phyloP scores from a whole-genome alignment of 2,888 invertebrate species.

The Mythimna pallens region DNA sequence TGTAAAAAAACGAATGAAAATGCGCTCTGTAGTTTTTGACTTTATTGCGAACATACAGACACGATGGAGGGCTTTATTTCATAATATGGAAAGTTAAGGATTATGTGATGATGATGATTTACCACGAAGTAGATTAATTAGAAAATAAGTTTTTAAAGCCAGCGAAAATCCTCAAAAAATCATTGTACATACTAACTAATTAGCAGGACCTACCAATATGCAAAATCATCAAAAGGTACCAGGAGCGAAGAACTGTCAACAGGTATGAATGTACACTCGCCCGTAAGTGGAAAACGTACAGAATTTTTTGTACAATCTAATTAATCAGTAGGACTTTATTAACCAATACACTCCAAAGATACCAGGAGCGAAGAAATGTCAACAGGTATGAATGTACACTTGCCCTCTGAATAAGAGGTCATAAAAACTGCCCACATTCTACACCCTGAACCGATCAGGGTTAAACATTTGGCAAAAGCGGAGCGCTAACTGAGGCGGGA shows the following conservation, averaged over 20 bases:
- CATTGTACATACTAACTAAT: neutral
- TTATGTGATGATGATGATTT: too few species aligned
- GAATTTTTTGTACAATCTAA: too few species aligned
- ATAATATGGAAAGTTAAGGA: too few species aligned
- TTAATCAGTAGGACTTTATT: too few species aligned
- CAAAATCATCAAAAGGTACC: slow-evolving; percentile 4
- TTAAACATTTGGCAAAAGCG: slow-evolving; percentile 74
- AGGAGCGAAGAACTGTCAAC: slow-evolving; percentile 17
- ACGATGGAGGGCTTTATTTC: too few species aligned
- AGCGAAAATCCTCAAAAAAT: neutral
- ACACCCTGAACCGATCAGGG: slow-evolving; percentile 69
- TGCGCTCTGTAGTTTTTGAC: too few species aligned
- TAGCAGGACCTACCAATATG: neutral
- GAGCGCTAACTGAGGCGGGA: slow-evolving; percentile 62
- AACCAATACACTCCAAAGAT: neutral
- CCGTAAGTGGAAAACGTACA: neutral
- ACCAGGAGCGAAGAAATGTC: slow-evolving; percentile 25
- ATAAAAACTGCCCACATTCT: slow-evolving; percentile 39
- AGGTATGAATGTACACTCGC: slow-evolving; percentile 1
- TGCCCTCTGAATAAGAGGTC: slow-evolving; percentile 30
- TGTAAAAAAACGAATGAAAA: too few species aligned
- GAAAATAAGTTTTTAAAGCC: too few species aligned
- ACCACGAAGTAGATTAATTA: too few species aligned
- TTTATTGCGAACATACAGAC: too few species aligned
- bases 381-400: slow-evolving; percentile 3